Evolutionary conservation across 2,113 vertebrate species (phyloP).

Genomic region (Uropsilus gracilis): DNA sequence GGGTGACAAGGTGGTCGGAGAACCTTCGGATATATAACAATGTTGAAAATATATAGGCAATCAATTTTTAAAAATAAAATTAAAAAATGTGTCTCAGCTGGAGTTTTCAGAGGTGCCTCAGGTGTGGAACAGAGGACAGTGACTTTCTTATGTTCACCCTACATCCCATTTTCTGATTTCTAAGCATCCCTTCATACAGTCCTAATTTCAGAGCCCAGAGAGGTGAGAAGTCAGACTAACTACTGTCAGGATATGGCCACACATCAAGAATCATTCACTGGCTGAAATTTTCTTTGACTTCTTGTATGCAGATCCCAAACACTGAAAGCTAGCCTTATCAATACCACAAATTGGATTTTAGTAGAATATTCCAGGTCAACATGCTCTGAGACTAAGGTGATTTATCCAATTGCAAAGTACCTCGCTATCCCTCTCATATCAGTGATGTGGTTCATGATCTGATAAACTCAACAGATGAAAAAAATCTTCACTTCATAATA

Average conservation of each 20-base stretch:
- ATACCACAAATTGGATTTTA: not conserved
- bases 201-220: not conserved
- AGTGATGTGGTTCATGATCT: not conserved
- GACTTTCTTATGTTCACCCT: not conserved
- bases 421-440: not conserved
- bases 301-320: not conserved
- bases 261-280: not conserved
- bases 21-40: too few species aligned
- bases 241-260: not conserved
- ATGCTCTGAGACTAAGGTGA: not conserved
- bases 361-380: not conserved
- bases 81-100: not conserved
- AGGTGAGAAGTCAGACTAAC: not conserved
- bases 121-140: not conserved
- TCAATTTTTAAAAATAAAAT: too few species aligned
- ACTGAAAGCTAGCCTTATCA: conserved; percentile 13
- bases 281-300: not conserved
- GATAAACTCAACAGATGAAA: not conserved
- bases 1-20: too few species aligned
- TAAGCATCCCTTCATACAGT: not conserved
- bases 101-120: not conserved
- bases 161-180: not conserved
- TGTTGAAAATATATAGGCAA: too few species aligned
- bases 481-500: not conserved
- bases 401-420: not conserved